Evolutionary conservation across 2,888 invertebrate genomes (phyloP), one percentile per base, ranked within the genome.

Genomic region (Corythucha ciliata): DNA sequence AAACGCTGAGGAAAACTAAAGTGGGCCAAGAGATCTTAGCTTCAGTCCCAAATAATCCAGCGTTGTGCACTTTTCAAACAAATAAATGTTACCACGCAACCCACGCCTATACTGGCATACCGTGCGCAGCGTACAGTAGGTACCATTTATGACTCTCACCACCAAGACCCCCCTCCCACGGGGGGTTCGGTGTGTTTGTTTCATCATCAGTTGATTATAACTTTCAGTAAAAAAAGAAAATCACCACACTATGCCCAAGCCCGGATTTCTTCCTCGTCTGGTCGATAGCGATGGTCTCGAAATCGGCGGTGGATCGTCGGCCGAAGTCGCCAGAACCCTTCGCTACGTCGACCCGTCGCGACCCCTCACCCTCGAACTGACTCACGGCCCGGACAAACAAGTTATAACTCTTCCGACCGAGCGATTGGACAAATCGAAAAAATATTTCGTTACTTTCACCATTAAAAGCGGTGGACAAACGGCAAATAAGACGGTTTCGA

Each of bases 391-490:
- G 49, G 86, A 85, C 64, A 84, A 84, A 65, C 87, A 88, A 58
- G 75, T 90, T 59, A 89, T 90, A 65, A 83, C 88, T 62, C 74
- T 91, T 67, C 91, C 91, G 47, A 82, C 89, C 18, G 87, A 90
- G 64, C 81, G 79, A 66, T 70, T 91, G 62, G 89, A 91, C 67
- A 85, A 83, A 65, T 87, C 84, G 66, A 91, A 90, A 69, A 77
- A 87, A 65, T 92, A 91, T 70, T 90, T 88, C 68, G 90, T 92
- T 54, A 91, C 90, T 44, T 90, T 92, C 66, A 90, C 90, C 25
- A 88, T 92, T 3, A 86, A 86, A 68, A 86, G 86, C 45, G 60
- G 62, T 1, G 57, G 57, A 7, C 55, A 55, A 20, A 54, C 46
- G 25, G 52, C 52, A 25, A 42, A 48, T 18, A 53, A 58, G 26